Conservation (phyloP, 2,113 vertebrate genomes). For the Mormyrus iriodes region DNA sequence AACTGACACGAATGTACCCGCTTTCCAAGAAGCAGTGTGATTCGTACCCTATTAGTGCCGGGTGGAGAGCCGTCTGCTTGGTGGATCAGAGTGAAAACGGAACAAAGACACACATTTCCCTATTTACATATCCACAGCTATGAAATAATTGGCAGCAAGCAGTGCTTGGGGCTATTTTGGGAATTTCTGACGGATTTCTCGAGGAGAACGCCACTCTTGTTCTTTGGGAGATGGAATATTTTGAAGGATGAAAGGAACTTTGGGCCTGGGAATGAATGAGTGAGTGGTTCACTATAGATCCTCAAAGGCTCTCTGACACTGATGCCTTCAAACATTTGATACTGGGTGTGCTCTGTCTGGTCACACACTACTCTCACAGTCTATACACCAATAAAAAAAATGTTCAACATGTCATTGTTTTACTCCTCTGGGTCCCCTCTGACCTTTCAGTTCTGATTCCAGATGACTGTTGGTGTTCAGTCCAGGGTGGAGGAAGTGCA, state of each 20-base stretch:
- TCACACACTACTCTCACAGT: background rate
- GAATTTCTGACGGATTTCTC: background rate
- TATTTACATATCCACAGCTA: constrained; percentile 18
- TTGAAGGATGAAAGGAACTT: constrained; percentile 12
- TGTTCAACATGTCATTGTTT: constrained; percentile 44
- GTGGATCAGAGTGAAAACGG: background rate
- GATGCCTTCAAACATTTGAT: background rate
- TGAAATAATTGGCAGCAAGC: constrained; percentile 12
- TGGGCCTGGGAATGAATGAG: background rate
- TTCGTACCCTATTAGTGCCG: background rate
- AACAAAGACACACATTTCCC: constrained; percentile 8
- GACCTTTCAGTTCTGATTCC: constrained; percentile 57
- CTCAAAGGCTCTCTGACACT: background rate
- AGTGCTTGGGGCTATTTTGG: constrained; percentile 14
- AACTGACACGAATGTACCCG: background rate
- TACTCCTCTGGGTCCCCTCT: constrained; percentile 44
- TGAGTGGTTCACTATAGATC: background rate
- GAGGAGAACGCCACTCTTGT: constrained; percentile 11
- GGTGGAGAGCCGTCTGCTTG: background rate
- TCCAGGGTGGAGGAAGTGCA: background rate
- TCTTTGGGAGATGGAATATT: background rate
- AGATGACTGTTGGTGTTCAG: constrained; percentile 66
- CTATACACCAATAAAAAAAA: background rate
- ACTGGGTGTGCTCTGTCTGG: background rate
- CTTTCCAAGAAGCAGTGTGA: background rate